Conservation (phyloP, 2,113 vertebrate genomes). For the Gadus macrocephalus region DNA sequence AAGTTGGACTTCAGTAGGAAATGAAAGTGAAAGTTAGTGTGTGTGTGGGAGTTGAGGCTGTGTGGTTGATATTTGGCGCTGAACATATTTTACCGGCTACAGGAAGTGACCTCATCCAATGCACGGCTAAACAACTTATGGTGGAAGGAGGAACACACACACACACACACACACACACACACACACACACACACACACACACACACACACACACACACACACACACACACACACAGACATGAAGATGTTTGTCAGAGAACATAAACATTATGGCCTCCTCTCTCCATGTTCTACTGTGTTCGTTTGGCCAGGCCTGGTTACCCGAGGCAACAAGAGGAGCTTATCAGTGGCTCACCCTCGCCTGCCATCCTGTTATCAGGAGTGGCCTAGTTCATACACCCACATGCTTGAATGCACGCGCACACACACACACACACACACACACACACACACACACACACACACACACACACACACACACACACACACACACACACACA, state of each 20-base stretch:
- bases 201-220: neutral
- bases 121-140: neutral
- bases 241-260: neutral
- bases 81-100: too few species aligned
- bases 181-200: slow-evolving; percentile 1
- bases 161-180: neutral
- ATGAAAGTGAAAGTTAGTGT: slow-evolving; percentile 60
- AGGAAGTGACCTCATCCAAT: too few species aligned
- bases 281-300: slow-evolving; percentile 37
- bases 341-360: slow-evolving; percentile 56
- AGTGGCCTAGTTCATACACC: slow-evolving; percentile 55
- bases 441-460: slow-evolving; percentile 37
- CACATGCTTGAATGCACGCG: slow-evolving; percentile 1
- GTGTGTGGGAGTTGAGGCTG: neutral
- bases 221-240: slow-evolving; percentile 7
- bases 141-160: neutral
- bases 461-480: neutral
- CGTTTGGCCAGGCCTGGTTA: slow-evolving; percentile 53
- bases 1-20: slow-evolving; percentile 12
- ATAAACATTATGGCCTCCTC: slow-evolving; percentile 23
- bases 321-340: slow-evolving; percentile 57
- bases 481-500: slow-evolving; percentile 9
- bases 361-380: slow-evolving; percentile 63
- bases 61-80: neutral
- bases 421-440: slow-evolving; percentile 40